These are phyloP conservation scores for Coelogynopora nodosa DNA, from an alignment of 2,888 invertebrate genomes.

Conservation along the genomic window DNA sequence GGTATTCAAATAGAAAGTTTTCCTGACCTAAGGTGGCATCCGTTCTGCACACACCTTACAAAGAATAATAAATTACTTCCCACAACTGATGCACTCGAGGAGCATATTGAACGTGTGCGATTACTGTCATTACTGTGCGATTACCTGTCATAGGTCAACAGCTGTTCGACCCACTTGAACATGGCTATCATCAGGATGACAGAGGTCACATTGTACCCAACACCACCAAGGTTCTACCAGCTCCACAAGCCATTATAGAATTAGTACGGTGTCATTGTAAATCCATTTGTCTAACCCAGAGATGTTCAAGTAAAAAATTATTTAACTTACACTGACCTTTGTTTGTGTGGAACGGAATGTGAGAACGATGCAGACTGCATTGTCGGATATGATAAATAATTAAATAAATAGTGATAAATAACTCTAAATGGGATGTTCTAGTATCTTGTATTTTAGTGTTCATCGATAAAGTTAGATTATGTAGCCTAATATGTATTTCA, in stretches of 20 bases:
- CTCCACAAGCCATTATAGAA: conserved; percentile 6
- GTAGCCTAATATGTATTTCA: neutral
- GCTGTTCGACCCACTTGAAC: conserved; percentile 24
- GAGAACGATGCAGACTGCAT: neutral
- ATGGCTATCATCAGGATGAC: conserved; percentile 19
- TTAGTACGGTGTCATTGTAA: conserved; percentile 5
- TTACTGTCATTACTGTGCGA: neutral
- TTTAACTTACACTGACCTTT: neutral
- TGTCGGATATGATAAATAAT: neutral
- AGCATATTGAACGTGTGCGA: conserved; percentile 11
- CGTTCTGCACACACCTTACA: conserved; percentile 34
- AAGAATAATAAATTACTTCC: conserved; percentile 31
- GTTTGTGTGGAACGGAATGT: no score
- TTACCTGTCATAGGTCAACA: neutral
- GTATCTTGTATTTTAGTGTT: neutral
- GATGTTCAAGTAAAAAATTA: no score
- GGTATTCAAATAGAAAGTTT: conserved; percentile 34
- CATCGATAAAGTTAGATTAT: neutral
- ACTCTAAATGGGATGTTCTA: neutral
- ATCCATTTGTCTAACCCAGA: no score
- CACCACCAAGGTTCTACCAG: conserved; percentile 12
- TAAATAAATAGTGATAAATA: neutral
- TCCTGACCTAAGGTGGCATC: conserved; percentile 42
- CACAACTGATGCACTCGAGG: conserved; percentile 36
- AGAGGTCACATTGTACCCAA: neutral